Percentiles rank a stretch among this genome's conserved stretches.
Evolutionary conservation across 2,113 vertebrate genomes (phyloP).

Genomic region (Genyomyrus donnyi): DNA sequence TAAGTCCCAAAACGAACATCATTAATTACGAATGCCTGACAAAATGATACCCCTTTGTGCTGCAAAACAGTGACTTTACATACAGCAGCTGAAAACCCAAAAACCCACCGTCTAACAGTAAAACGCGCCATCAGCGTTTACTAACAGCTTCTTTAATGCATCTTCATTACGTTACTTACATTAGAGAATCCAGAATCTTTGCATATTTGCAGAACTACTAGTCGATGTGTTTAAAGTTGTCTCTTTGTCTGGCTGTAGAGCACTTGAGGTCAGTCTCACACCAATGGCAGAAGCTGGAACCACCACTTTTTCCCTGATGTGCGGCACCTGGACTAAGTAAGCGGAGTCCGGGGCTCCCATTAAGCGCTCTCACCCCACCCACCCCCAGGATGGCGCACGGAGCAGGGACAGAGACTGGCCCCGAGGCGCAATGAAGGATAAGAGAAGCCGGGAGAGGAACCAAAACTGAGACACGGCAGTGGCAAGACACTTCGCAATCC

Average conservation of each 20-base stretch:
- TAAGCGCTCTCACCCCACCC: neutral
- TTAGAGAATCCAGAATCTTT: neutral
- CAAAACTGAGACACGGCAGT: constrained; percentile 35
- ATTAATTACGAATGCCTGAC: neutral
- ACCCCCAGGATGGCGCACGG: neutral
- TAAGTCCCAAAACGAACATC: neutral
- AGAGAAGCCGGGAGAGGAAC: constrained; percentile 31
- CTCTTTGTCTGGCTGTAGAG: neutral
- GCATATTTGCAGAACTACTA: neutral
- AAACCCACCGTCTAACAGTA: neutral
- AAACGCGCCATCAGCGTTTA: neutral
- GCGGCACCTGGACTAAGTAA: neutral
- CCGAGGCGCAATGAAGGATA: constrained; percentile 13
- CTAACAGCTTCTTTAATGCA: neutral
- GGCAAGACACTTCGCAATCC: neutral
- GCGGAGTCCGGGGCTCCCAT: neutral
- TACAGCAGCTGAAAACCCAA: neutral
- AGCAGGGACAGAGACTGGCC: neutral
- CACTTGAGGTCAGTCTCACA: neutral
- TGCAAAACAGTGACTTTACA: neutral
- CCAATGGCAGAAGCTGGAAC: neutral
- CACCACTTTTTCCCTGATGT: neutral
- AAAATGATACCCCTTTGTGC: neutral
- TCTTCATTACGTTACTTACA: neutral
- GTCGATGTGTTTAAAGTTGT: neutral